These are phyloP conservation scores for Coecobrya sp. DNA, from an alignment of 2,888 invertebrate species.

Conservation along the genomic window DNA sequence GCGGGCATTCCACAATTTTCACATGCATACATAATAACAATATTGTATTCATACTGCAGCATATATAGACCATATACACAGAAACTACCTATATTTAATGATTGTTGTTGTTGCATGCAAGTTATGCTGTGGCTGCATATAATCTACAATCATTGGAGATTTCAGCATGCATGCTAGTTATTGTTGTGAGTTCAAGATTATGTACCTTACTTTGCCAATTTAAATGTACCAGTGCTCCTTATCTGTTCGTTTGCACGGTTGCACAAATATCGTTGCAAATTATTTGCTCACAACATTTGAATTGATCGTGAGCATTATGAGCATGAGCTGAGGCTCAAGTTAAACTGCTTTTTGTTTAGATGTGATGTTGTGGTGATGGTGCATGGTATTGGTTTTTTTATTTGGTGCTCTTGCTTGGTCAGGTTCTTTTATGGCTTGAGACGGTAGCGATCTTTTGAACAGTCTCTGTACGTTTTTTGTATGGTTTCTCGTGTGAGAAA, in stretches of 20 bases:
- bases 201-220: slow-evolving; percentile 11
- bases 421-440: slow-evolving; percentile 24
- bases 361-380: neutral
- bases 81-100: too few species aligned
- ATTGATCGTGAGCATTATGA: neutral
- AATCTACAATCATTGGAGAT: neutral
- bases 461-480: neutral
- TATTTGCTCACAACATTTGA: slow-evolving; percentile 22
- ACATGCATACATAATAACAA: slow-evolving; percentile 40
- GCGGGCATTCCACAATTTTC: slow-evolving; percentile 21
- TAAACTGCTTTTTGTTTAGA: slow-evolving; percentile 14
- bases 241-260: slow-evolving; percentile 26
- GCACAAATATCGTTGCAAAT: slow-evolving; percentile 38
- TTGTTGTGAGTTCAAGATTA: neutral
- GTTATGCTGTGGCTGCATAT: neutral
- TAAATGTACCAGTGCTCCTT: neutral
- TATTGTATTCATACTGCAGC: neutral
- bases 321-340: neutral
- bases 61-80: neutral
- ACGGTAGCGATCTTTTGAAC: neutral
- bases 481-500: neutral
- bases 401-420: slow-evolving; percentile 16
- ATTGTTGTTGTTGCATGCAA: neutral
- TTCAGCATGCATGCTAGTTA: too few species aligned
- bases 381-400: slow-evolving; percentile 13